Conservation (phyloP, 2,888 invertebrate species). For the Ormyrus thymus region DNA sequence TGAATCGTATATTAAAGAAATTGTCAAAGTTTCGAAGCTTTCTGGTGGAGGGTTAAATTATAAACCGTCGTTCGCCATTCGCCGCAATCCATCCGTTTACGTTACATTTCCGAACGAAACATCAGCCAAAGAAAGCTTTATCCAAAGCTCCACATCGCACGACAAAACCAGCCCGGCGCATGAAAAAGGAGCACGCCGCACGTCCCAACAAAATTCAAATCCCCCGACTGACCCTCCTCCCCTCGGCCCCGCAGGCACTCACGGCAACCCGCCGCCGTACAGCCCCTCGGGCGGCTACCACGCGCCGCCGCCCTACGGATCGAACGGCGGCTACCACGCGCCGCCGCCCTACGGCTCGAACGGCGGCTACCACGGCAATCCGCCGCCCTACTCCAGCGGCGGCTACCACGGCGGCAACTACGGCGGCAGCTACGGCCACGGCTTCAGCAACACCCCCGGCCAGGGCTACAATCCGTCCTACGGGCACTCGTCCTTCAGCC, state of each 20-base stretch:
- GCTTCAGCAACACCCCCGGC: slow-evolving; percentile 45
- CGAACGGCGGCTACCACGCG: slow-evolving; percentile 51
- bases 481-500: slow-evolving; percentile 56
- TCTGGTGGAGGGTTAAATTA: too few relatives aligned
- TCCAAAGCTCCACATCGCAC: too few relatives aligned
- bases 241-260: background rate
- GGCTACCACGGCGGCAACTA: slow-evolving; percentile 49
- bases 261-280: slow-evolving; percentile 55
- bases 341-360: slow-evolving; percentile 57
- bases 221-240: background rate
- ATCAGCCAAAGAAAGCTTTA: too few relatives aligned
- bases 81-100: too few relatives aligned
- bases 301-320: background rate
- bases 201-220: background rate
- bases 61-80: too few relatives aligned
- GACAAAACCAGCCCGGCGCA: too few relatives aligned
- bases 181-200: slow-evolving; percentile 1
- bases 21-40: too few relatives aligned
- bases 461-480: slow-evolving; percentile 59
- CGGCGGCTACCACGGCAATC: slow-evolving; percentile 57
- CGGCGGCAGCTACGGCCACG: slow-evolving; percentile 37
- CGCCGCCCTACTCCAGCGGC: slow-evolving; percentile 59
- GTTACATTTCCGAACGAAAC: too few relatives aligned
- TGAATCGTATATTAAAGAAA: too few relatives aligned
- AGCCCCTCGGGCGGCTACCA: slow-evolving; percentile 61